Percentiles rank a stretch among this genome's conserved stretches.
Conservation (phyloP, 2,888 invertebrate genomes). For the Lymantria dispar region DNA sequence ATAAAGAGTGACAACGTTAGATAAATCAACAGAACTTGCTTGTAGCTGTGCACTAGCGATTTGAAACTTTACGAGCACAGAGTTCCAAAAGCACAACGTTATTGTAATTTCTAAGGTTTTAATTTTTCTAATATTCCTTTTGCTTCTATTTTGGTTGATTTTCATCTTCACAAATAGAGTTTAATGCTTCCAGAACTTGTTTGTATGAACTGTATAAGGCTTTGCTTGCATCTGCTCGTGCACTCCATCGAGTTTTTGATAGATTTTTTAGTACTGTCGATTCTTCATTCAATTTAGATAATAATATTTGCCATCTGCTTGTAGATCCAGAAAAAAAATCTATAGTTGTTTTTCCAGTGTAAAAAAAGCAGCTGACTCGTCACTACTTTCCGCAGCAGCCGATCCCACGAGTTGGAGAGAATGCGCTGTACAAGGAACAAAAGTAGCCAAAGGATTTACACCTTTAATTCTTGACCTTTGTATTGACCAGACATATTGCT, state of each 20-base stretch:
- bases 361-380: background rate
- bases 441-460: background rate
- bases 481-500: background rate
- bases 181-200: background rate
- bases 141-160: background rate
- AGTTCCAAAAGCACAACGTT: too few species aligned
- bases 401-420: background rate
- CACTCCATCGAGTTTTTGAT: background rate
- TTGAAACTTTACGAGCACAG: too few species aligned
- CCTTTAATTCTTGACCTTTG: background rate
- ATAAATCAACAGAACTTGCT: too few species aligned
- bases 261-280: background rate
- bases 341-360: background rate
- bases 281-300: background rate
- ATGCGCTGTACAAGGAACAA: slow-evolving; percentile 1
- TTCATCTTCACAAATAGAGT: background rate
- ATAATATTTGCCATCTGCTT: background rate
- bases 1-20: too few species aligned
- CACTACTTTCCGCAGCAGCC: background rate
- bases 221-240: background rate
- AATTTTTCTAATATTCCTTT: too few species aligned
- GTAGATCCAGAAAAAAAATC: background rate
- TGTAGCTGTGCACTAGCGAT: too few species aligned
- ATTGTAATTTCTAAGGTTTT: too few species aligned
- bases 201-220: background rate